phyloP scores from a whole-genome alignment of 2,797 vertebrate species.

The Poeciliopsis turneri region DNA sequence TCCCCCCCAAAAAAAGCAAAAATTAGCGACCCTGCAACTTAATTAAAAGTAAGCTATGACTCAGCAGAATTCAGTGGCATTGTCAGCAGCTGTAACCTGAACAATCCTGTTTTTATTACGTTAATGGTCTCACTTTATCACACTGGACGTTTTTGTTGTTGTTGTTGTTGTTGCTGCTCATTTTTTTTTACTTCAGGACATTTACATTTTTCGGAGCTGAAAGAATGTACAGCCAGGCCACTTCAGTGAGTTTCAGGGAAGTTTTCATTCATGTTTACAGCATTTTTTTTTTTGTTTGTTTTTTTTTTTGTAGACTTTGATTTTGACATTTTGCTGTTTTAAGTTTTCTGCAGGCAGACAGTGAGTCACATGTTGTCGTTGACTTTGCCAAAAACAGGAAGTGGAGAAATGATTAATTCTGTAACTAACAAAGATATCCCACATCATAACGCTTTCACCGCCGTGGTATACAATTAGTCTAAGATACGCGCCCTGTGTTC shows the following conservation, averaged over 20 bases:
- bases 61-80: not conserved
- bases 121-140: not conserved
- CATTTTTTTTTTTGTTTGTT: not conserved
- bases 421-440: not conserved
- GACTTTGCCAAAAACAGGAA: not conserved
- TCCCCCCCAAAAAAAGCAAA: too few relatives aligned
- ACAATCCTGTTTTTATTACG: not conserved
- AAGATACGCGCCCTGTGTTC: not conserved
- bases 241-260: not conserved
- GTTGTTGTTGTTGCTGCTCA: too few relatives aligned
- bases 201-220: not conserved
- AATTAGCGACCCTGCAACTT: not conserved
- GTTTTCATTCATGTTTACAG: not conserved
- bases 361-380: not conserved
- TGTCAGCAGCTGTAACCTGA: not conserved
- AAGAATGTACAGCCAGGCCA: not conserved
- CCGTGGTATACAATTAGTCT: not conserved
- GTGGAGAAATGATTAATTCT: not conserved
- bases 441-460: not conserved
- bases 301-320: not conserved
- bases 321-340: not conserved
- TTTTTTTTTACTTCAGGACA: not conserved
- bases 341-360: not conserved
- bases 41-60: not conserved
- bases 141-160: too few relatives aligned